Conservation (phyloP, 2,888 invertebrate species). For the Embidobia sp. region DNA sequence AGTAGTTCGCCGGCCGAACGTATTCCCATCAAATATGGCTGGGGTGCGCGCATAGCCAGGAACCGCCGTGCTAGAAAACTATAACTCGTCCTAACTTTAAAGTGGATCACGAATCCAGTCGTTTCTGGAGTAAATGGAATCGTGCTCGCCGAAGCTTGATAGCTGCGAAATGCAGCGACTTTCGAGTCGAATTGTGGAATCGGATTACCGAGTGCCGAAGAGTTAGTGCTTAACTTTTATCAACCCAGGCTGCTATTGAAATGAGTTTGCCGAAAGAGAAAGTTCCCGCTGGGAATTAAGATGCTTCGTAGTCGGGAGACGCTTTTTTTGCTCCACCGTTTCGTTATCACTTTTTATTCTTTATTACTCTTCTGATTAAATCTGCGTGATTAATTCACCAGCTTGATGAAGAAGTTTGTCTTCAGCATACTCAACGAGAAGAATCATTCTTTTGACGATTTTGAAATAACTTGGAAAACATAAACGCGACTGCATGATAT, state of each 20-base stretch:
- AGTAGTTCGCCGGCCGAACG: conserved; percentile 49
- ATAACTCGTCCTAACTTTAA: conserved; percentile 71
- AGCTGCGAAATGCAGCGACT: conserved; percentile 45
- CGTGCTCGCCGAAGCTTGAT: conserved; percentile 45
- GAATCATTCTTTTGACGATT: too few relatives aligned
- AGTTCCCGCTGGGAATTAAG: conserved; percentile 53
- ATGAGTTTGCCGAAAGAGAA: conserved; percentile 62
- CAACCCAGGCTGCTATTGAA: conserved; percentile 53
- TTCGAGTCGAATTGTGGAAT: conserved; percentile 52
- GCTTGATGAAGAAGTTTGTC: too few relatives aligned
- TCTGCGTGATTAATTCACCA: conserved; percentile 37
- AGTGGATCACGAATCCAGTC: conserved; percentile 66
- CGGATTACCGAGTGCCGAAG: conserved; percentile 51
- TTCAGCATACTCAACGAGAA: too few relatives aligned
- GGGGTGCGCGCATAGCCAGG: conserved; percentile 71
- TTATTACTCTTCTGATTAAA: conserved; percentile 46
- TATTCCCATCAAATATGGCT: conserved; percentile 77
- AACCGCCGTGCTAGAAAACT: conserved; percentile 68
- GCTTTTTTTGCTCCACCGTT: conserved; percentile 32
- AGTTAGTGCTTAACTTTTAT: conserved; percentile 62
- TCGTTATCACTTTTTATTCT: conserved; percentile 42
- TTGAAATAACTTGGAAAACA: too few relatives aligned
- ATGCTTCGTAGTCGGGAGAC: conserved; percentile 14
- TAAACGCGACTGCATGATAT: too few relatives aligned
- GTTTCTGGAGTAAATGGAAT: conserved; percentile 61